Percentiles rank a stretch among this genome's conserved stretches.
Evolutionary conservation across 2,797 vertebrate genomes (phyloP).

Genomic region (Urocyon cinereoargenteus): DNA sequence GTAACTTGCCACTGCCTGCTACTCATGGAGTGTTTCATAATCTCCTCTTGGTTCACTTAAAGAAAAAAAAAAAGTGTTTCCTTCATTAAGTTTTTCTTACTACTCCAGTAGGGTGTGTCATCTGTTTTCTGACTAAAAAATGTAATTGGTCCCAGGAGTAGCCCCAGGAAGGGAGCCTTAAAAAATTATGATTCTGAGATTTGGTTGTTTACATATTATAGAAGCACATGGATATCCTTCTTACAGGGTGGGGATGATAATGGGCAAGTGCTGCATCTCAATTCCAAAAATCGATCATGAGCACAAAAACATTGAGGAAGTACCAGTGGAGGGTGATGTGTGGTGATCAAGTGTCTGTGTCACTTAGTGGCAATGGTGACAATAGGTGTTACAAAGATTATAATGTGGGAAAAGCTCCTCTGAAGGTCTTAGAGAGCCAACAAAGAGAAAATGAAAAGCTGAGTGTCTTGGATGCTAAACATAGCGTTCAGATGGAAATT

Average conservation of each 20-base stretch:
- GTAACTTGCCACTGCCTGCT: background rate
- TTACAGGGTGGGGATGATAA: background rate
- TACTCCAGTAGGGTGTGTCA: constrained; percentile 41
- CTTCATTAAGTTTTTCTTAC: constrained; percentile 24
- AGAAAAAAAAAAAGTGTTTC: background rate
- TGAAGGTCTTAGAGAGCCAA: background rate
- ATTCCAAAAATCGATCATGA: background rate
- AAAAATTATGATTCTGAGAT: constrained; percentile 9
- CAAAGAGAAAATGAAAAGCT: background rate
- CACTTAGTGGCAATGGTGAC: background rate
- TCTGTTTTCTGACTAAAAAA: constrained; percentile 66
- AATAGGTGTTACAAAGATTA: background rate
- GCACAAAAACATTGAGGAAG: background rate
- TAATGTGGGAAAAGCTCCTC: background rate
- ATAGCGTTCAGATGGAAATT: background rate
- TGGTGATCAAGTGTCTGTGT: background rate
- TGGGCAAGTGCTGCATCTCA: background rate
- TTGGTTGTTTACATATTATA: constrained; percentile 54
- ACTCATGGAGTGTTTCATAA: background rate
- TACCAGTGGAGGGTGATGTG: background rate
- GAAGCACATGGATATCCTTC: background rate
- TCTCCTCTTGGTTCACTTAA: constrained; percentile 37
- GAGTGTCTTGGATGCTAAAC: background rate
- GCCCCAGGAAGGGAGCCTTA: constrained; percentile 42
- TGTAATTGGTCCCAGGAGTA: constrained; percentile 64